Percentiles rank a stretch among this genome's conserved stretches.
phyloP scores from a whole-genome alignment of 2,113 vertebrate species.

The Epinephelus moara region DNA sequence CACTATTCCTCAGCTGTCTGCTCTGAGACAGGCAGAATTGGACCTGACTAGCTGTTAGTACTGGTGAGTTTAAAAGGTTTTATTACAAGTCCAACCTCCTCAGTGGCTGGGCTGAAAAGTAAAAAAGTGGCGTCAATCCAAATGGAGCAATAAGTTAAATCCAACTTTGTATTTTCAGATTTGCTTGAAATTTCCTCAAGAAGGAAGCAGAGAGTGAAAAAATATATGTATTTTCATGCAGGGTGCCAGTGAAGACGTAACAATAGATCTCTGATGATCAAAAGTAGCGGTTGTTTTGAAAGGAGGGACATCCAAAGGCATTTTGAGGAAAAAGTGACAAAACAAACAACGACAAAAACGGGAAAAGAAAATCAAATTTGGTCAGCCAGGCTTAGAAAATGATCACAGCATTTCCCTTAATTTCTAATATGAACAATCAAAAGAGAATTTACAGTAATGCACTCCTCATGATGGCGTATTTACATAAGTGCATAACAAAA shows the following conservation, averaged over 20 bases:
- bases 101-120: slow-evolving; percentile 6
- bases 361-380: slow-evolving; percentile 9
- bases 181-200: not conserved
- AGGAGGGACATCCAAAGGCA: slow-evolving; percentile 9
- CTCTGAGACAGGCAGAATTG: slow-evolving; percentile 26
- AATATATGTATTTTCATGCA: slow-evolving; percentile 9
- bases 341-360: slow-evolving; percentile 11
- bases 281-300: slow-evolving; percentile 27
- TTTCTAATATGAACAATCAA: slow-evolving; percentile 22
- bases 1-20: slow-evolving; percentile 56
- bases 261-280: slow-evolving; percentile 24
- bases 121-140: slow-evolving; percentile 10
- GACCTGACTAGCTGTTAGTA: slow-evolving; percentile 38
- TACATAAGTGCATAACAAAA: slow-evolving; percentile 16
- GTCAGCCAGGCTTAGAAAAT: slow-evolving; percentile 5
- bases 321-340: slow-evolving; percentile 36
- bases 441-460: not conserved
- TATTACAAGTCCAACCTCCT: slow-evolving; percentile 33
- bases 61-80: slow-evolving; percentile 46
- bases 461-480: slow-evolving; percentile 17
- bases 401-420: slow-evolving; percentile 7
- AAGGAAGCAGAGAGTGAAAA: not conserved
- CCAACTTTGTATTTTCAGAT: slow-evolving; percentile 12
- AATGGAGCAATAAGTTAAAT: not conserved
- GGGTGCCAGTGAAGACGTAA: slow-evolving; percentile 30